phyloP scores from a whole-genome alignment of 2,888 invertebrate genomes.

The Sesia bembeciformis region DNA sequence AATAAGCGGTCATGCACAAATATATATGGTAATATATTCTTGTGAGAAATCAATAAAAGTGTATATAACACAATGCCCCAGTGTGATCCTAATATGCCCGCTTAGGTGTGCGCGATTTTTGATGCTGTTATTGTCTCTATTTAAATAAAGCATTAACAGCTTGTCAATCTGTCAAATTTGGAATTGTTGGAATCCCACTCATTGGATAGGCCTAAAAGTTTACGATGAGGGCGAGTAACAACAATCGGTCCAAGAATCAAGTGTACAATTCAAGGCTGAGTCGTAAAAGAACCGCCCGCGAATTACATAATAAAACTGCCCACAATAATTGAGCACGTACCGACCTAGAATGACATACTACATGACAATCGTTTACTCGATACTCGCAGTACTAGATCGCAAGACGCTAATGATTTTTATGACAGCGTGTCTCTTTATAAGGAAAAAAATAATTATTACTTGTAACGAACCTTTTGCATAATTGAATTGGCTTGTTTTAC shows the following conservation, averaged over 20 bases:
- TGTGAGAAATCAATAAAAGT: too few relatives aligned
- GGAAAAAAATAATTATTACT: conserved; percentile 18
- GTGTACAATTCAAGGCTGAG: conserved; percentile 47
- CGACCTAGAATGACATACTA: conserved; percentile 43
- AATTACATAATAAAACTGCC: conserved; percentile 46
- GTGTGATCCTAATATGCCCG: too few relatives aligned
- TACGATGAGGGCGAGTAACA: conserved; percentile 11
- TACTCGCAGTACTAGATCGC: conserved; percentile 7
- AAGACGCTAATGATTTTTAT: conserved; percentile 30
- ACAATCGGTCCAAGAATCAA: conserved; percentile 51
- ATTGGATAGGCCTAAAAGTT: too few relatives aligned
- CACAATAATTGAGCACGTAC: conserved; percentile 56
- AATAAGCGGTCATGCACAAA: too few relatives aligned
- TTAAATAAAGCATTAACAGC: too few relatives aligned
- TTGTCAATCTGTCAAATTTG: too few relatives aligned
- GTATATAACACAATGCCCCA: too few relatives aligned
- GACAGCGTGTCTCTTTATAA: conserved; percentile 45
- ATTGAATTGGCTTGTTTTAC: background rate
- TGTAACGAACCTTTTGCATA: background rate
- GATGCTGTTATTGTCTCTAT: too few relatives aligned
- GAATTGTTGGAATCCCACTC: too few relatives aligned
- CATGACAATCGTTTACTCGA: conserved; percentile 38
- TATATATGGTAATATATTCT: too few relatives aligned
- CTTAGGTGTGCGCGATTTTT: too few relatives aligned
- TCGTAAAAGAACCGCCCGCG: conserved; percentile 41